Conservation (phyloP, 1,140 invertebrate genomes). For the Drosophila orena region DNA sequence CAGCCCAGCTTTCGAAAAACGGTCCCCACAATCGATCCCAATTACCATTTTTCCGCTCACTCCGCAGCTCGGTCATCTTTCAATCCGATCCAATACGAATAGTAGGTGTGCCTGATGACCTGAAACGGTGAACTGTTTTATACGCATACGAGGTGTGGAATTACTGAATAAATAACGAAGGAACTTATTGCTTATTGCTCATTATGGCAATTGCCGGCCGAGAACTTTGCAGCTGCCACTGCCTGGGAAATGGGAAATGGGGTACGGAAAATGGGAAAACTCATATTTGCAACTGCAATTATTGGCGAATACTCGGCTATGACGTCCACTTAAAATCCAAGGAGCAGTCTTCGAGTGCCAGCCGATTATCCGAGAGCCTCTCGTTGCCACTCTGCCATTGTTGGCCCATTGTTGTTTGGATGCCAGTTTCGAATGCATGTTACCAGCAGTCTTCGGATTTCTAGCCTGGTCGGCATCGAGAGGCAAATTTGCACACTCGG, state of each 20-base stretch:
- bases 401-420: slow-evolving; percentile 4
- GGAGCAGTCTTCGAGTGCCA: slow-evolving; percentile 33
- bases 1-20: slow-evolving; percentile 1
- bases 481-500: slow-evolving; percentile 43
- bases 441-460: slow-evolving; percentile 7
- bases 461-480: slow-evolving; percentile 26
- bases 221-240: slow-evolving; percentile 29
- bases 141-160: slow-evolving; percentile 23
- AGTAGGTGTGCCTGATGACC: slow-evolving; percentile 8
- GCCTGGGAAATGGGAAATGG: slow-evolving; percentile 12
- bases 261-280: slow-evolving; percentile 17
- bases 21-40: not conserved
- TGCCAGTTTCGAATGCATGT: slow-evolving; percentile 13
- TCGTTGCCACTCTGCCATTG: slow-evolving; percentile 12
- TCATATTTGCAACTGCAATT: slow-evolving; percentile 51
- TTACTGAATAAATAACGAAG: slow-evolving; percentile 34
- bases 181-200: slow-evolving; percentile 27
- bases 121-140: slow-evolving; percentile 16
- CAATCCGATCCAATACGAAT: slow-evolving; percentile 4
- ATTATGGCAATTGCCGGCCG: slow-evolving; percentile 33
- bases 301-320: slow-evolving; percentile 35
- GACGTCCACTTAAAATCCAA: slow-evolving; percentile 48
- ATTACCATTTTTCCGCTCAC: not conserved
- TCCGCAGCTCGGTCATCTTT: slow-evolving; percentile 1
- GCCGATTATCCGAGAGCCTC: slow-evolving; percentile 30